Percentiles rank a stretch among this genome's conserved stretches.
Evolutionary conservation across 2,113 vertebrate species (phyloP).

Genomic region (Spermophilus dauricus): DNA sequence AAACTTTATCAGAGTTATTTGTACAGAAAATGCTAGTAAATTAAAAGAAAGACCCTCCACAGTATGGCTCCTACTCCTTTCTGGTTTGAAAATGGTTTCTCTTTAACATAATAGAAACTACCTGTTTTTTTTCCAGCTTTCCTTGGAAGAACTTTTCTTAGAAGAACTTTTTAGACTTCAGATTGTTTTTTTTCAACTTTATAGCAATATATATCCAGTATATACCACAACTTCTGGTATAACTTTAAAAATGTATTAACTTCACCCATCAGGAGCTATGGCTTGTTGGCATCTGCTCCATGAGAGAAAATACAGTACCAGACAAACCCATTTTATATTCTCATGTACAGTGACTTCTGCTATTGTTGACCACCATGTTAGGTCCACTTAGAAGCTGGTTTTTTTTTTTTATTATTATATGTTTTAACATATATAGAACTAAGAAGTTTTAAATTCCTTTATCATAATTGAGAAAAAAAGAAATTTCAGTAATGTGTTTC

Average conservation of each 20-base stretch:
- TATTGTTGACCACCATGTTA: background rate
- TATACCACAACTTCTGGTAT: background rate
- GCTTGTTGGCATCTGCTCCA: background rate
- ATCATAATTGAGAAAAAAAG: background rate
- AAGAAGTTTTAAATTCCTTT: background rate
- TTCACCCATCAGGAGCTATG: background rate
- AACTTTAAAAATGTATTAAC: background rate
- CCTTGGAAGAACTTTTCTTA: constrained; percentile 33
- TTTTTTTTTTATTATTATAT: no score
- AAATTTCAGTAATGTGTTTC: background rate
- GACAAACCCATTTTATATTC: background rate
- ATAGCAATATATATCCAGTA: background rate
- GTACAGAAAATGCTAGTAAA: constrained; percentile 25
- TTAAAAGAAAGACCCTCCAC: background rate
- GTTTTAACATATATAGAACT: background rate
- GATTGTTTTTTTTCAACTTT: background rate
- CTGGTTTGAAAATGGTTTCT: constrained; percentile 16
- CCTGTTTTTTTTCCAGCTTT: background rate
- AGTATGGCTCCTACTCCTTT: background rate
- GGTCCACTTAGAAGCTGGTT: background rate
- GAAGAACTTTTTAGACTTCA: background rate
- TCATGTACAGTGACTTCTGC: background rate
- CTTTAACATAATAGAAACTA: background rate
- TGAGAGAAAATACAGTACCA: background rate
- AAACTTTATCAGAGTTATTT: constrained; percentile 17